Evolutionary conservation across 2,797 vertebrate genomes (phyloP), one percentile per base, ranked within the genome.

Genomic region (Sebastes itinus): DNA sequence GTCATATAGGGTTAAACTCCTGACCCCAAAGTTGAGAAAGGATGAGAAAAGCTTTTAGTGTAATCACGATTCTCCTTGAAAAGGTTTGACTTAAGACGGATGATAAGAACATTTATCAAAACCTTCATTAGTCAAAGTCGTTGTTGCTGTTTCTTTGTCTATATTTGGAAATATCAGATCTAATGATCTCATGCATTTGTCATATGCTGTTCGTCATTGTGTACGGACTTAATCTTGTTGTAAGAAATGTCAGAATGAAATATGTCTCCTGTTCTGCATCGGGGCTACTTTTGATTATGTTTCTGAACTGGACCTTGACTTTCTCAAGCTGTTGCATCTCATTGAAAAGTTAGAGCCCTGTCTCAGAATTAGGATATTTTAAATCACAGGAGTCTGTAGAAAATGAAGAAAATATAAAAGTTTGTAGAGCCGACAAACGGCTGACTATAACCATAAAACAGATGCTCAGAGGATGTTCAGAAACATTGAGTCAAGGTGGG

Each of bases 251-350:
- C 42, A 58, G 56, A 77, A 49, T 78, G 54, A 80, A 78, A 88
- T 80, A 73, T 49, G 35, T 72, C 33, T 72, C 65, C 71, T 67
- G 56, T 32, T 81, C 46, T 73, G 42, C 30, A 63, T 69, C 69
- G 61, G 33, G 2, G n/a, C 35, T 61, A 3, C 32, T 73, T 68
- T 75, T 80, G 9, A 56, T 67, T 75, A 38, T 76, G 62, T 77
- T 80, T 80, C 38, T 74, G 10, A 14, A 58, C 28, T n/a, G 23
- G 54, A 68, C 7, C 59, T 81, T 56, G 54, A 76, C 69, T 67
- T 7, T 73, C 10, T 78, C 63, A 60, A 75, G 69, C 20, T 9
- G 27, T 63, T 78, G 75, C 66, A 86, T 88, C 76, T 77, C 65
- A 85, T 76, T 83, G 25, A 65, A 54, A 83, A 70, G 38, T 72